Evolutionary conservation across 2,888 invertebrate genomes (phyloP), one percentile per base, ranked within the genome.

Genomic region (Acanthosepion lycidas): DNA sequence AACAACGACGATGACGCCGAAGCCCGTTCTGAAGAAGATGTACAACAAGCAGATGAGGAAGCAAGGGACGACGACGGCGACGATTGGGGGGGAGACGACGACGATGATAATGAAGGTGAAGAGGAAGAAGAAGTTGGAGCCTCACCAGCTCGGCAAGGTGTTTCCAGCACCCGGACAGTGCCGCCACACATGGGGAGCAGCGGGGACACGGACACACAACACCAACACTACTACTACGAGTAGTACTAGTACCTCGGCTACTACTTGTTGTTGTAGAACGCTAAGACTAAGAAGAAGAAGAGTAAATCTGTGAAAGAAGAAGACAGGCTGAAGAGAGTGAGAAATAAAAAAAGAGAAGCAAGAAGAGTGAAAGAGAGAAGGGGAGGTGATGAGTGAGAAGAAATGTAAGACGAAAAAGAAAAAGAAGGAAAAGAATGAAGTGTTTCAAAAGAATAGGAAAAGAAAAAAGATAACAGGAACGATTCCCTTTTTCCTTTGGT

Each of bases 141-240:
- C 92, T 93, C 92, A 93, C 92, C 92, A 48, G 92, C 53, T 93
- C 92, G 92, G 92, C 92, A 93, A 93, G 92, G 92, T 93, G 92
- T 93, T 93, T 93, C 51, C 92, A 93, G 92, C 92, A 51, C 92
- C 49, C 51, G 92, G 92, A 93, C 92, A 51, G 92, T 93, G 92
- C 92, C 92, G 92, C 92, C 92, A 93, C 92, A 93, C 92, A 93
- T 93, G 92, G 92, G 92, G 92, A 93, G 92, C 28, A 51, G 92
- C 92, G 49, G 92, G 53, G 51, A 51, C 49, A 92, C 92, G 92
- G 48, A 93, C 92, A 15, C 78, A 78, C 78, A 78, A 78, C 78
- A n/a, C 78, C 78, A n/a, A n/a, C 78, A 78, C 78, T 33, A 78
- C n/a, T 33, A 33, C 78, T 78, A n/a, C n/a, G n/a, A n/a, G 78